Evolutionary conservation across 2,888 invertebrate genomes (phyloP).

Genomic region (Lasioglossum figueresi): DNA sequence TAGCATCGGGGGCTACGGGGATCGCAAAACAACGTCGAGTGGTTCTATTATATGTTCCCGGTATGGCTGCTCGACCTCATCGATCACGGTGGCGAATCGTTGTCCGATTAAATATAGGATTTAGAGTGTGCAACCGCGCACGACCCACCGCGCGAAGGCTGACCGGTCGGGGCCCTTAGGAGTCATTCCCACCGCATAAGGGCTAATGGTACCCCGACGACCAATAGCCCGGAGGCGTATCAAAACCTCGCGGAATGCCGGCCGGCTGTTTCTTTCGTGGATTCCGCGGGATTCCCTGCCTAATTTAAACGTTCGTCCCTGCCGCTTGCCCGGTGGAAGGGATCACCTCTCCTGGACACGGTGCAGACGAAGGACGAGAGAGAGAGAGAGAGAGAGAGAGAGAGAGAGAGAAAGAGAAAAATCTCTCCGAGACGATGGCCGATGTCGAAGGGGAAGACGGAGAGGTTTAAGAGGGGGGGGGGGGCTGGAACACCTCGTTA

Average conservation of each 20-base stretch:
- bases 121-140: slow-evolving; percentile 64
- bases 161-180: slow-evolving; percentile 65
- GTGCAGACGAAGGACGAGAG: slow-evolving; percentile 57
- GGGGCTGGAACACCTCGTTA: slow-evolving; percentile 79
- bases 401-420: neutral
- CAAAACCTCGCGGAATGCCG: slow-evolving; percentile 80
- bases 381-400: neutral
- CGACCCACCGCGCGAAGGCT: slow-evolving; percentile 67
- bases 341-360: slow-evolving; percentile 73
- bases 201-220: slow-evolving; percentile 77
- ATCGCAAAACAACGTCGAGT: neutral
- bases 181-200: slow-evolving; percentile 76
- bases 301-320: slow-evolving; percentile 82
- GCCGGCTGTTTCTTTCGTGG: slow-evolving; percentile 79
- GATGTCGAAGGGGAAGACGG: slow-evolving; percentile 19
- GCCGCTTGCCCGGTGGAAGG: slow-evolving; percentile 59
- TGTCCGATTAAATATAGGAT: slow-evolving; percentile 55
- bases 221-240: slow-evolving; percentile 78
- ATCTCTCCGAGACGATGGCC: slow-evolving; percentile 25
- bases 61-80: slow-evolving; percentile 47
- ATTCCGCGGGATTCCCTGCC: slow-evolving; percentile 81
- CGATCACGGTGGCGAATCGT: slow-evolving; percentile 48
- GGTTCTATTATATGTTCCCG: slow-evolving; percentile 9
- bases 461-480: neutral
- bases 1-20: neutral